Conservation (phyloP, 2,113 vertebrate species). For the Cinclus cinclus region DNA sequence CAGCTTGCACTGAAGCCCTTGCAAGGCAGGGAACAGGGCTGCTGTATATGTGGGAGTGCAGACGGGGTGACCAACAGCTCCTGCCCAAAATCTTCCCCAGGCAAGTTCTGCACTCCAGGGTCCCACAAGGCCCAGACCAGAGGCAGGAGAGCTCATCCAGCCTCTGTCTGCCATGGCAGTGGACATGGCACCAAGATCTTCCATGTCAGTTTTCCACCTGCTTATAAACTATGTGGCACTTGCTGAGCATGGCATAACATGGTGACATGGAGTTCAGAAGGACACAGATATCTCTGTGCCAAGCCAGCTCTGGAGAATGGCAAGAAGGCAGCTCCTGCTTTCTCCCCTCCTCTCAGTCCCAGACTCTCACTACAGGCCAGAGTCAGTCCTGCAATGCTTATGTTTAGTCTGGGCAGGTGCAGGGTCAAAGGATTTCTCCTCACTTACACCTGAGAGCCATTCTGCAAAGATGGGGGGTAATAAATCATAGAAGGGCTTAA, state of each 20-base stretch:
- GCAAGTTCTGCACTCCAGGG: rapidly evolving
- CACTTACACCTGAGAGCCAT: not conserved
- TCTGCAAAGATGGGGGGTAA: not conserved
- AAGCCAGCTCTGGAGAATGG: not conserved
- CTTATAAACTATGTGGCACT: not conserved
- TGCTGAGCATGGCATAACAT: not conserved
- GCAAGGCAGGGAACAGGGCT: not conserved
- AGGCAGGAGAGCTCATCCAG: not conserved
- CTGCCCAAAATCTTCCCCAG: not conserved
- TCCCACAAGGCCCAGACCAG: not conserved
- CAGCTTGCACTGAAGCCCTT: not conserved
- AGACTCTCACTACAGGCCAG: not conserved
- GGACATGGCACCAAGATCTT: not conserved
- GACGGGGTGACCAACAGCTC: rapidly evolving
- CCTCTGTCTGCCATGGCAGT: not conserved
- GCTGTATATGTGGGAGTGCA: rapidly evolving
- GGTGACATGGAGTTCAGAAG: not conserved
- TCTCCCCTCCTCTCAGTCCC: not conserved
- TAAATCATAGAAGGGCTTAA: not conserved
- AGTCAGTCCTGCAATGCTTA: not conserved
- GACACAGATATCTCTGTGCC: not conserved
- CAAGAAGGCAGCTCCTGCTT: not conserved
- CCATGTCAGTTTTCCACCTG: not conserved
- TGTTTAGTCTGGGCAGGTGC: not conserved
- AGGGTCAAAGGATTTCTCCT: not conserved